Evolutionary conservation across 2,113 vertebrate genomes (phyloP).

Genomic region (Hippocampus zosterae): DNA sequence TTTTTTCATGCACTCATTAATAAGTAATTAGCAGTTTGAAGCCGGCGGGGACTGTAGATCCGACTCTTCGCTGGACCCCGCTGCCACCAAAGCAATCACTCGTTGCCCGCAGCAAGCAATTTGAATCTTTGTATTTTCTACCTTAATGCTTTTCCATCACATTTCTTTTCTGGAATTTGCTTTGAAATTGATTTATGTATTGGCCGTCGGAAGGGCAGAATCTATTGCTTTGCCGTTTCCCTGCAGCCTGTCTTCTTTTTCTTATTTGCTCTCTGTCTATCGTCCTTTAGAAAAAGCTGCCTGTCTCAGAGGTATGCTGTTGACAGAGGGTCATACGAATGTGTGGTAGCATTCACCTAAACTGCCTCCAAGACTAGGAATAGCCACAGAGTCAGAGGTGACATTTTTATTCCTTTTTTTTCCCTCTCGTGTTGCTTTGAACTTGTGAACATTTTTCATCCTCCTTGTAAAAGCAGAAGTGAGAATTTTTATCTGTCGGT

Average conservation of each 20-base stretch:
- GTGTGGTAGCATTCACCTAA: conserved; percentile 23
- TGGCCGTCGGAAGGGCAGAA: conserved; percentile 13
- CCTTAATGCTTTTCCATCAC: conserved; percentile 52
- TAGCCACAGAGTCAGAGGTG: conserved; percentile 32
- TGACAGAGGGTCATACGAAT: conserved; percentile 24
- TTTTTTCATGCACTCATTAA: conserved; percentile 59
- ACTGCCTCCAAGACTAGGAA: conserved; percentile 31
- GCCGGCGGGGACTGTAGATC: conserved; percentile 45
- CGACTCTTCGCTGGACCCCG: conserved; percentile 25
- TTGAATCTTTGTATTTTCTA: conserved; percentile 49
- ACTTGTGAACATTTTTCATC: conserved; percentile 37
- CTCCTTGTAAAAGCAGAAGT: conserved; percentile 27
- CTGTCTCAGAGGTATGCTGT: conserved; percentile 21
- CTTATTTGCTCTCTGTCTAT: conserved; percentile 16
- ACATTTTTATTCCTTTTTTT: conserved; percentile 11
- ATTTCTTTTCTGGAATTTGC: conserved; percentile 33
- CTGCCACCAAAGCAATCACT: conserved; percentile 59
- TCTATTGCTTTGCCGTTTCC: conserved; percentile 26
- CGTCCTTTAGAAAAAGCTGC: conserved; percentile 36
- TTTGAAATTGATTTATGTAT: conserved; percentile 33
- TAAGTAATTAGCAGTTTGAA: conserved; percentile 62
- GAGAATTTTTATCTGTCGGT: conserved; percentile 4
- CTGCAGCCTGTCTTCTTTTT: conserved; percentile 8
- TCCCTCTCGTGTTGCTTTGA: conserved; percentile 36
- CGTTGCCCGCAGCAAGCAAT: conserved; percentile 48